phyloP scores from a whole-genome alignment of 2,888 invertebrate species.

The Calameuta pallipes region DNA sequence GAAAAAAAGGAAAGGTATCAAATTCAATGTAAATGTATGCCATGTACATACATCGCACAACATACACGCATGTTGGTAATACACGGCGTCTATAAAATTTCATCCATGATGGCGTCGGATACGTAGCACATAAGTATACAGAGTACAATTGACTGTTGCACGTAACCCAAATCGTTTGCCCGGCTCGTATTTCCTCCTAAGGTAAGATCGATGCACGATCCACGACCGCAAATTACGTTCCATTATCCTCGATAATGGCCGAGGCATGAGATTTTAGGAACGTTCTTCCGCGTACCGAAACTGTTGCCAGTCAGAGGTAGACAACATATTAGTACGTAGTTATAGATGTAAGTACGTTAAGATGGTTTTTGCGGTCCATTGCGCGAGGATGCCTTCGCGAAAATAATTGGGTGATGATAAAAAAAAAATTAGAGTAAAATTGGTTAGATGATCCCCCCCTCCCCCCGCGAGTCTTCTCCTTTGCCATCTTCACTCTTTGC shows the following conservation, averaged over 20 bases:
- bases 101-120: not conserved
- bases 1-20: not conserved
- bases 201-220: constrained; percentile 38
- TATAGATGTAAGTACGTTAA: not conserved
- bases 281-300: constrained; percentile 22
- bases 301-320: not conserved
- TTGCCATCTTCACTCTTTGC: not conserved
- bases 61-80: not conserved
- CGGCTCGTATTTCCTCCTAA: constrained; percentile 7
- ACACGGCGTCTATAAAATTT: not conserved
- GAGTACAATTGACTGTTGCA: not conserved
- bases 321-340: not conserved
- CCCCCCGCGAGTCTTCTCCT: not conserved
- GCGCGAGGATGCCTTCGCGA: not conserved
- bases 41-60: not conserved
- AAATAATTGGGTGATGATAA: constrained; percentile 2
- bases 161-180: not conserved
- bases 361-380: not conserved
- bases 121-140: not conserved
- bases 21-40: not conserved
- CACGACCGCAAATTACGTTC: constrained; percentile 54
- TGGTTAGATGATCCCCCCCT: not conserved
- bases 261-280: constrained; percentile 21
- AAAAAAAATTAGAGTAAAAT: not conserved
- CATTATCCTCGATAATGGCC: constrained; percentile 50